Evolutionary conservation across 2,888 invertebrate genomes (phyloP).

Genomic region (Microctonus hyperodae): DNA sequence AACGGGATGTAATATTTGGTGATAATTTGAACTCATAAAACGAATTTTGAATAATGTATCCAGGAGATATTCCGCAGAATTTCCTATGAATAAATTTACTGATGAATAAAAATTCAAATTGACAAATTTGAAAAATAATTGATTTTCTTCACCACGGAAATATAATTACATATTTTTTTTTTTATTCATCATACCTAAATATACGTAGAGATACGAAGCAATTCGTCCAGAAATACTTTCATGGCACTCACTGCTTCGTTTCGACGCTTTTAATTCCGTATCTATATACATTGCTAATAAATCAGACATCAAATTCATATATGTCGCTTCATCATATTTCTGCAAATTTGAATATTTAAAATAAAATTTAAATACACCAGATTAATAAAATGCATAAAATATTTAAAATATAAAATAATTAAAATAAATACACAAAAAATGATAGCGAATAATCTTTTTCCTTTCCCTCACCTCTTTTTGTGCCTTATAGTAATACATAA

Average conservation of each 20-base stretch:
- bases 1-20: constrained; percentile 56
- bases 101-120: not conserved
- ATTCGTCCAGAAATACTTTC: constrained; percentile 55
- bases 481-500: constrained; percentile 60
- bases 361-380: no score
- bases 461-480: constrained; percentile 41
- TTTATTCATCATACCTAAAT: constrained; percentile 58
- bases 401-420: not conserved
- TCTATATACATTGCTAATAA: constrained; percentile 63
- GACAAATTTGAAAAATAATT: not conserved
- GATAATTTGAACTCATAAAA: constrained; percentile 51
- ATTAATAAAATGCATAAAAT: constrained; percentile 28
- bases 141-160: no score
- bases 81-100: constrained; percentile 49
- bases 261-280: constrained; percentile 62
- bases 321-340: constrained; percentile 56
- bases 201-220: constrained; percentile 54
- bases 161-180: no score
- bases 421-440: not conserved
- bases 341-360: no score
- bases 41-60: constrained; percentile 58
- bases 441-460: constrained; percentile 6
- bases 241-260: constrained; percentile 51
- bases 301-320: constrained; percentile 62
- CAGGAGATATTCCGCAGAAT: constrained; percentile 56